These are phyloP conservation scores for Rousettus madagascariensis DNA, from an alignment of 2,797 vertebrate species.

Conservation along the genomic window DNA sequence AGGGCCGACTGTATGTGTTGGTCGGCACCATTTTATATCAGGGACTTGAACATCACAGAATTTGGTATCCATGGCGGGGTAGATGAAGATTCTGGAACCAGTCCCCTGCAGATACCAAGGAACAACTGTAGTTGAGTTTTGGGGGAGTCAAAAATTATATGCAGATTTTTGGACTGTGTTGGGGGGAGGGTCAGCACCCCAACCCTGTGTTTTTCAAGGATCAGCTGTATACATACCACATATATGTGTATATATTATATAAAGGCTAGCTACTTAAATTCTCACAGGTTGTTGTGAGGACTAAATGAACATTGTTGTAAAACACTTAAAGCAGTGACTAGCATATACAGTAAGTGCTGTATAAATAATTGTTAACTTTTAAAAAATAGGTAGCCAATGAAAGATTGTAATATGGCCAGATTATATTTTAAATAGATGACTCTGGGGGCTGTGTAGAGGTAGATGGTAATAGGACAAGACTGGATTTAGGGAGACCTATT, in stretches of 20 bases:
- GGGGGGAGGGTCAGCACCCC: background rate
- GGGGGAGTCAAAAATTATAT: background rate
- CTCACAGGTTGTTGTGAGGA: background rate
- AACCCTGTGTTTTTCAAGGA: background rate
- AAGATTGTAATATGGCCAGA: background rate
- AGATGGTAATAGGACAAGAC: background rate
- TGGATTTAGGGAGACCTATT: background rate
- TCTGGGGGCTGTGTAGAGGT: background rate
- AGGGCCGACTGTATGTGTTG: background rate
- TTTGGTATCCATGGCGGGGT: no score
- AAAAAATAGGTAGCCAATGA: background rate
- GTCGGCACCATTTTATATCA: background rate
- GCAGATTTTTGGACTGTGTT: background rate
- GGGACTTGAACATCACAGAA: background rate
- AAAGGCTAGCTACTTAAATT: background rate
- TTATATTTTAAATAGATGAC: background rate
- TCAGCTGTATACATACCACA: background rate
- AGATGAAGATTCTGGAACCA: background rate
- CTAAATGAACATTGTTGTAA: constrained; percentile 7
- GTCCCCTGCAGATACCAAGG: background rate
- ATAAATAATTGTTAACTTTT: constrained; percentile 28
- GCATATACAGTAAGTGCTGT: background rate
- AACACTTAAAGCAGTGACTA: background rate
- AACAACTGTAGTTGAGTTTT: background rate
- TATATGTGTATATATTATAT: background rate